These are phyloP conservation scores for Drosophila diplacantha DNA, from an alignment of 2,888 invertebrate species.

Conservation along the genomic window DNA sequence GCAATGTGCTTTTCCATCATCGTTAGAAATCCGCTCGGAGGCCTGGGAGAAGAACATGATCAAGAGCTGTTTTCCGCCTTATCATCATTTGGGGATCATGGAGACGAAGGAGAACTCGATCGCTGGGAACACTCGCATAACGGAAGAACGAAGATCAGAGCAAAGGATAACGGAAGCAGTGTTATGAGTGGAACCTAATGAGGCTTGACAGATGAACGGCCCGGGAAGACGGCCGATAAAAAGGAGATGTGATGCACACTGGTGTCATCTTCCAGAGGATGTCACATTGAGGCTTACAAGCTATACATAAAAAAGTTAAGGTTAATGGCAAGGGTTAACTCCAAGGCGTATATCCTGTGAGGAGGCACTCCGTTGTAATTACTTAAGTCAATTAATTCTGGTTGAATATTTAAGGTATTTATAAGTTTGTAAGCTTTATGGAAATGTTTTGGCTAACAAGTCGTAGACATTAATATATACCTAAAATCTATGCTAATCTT, in stretches of 20 bases:
- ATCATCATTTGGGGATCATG: slow-evolving; percentile 2
- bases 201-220: slow-evolving; percentile 33
- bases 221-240: slow-evolving; percentile 2
- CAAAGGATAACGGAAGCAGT: slow-evolving; percentile 39
- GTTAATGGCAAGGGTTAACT: slow-evolving; percentile 1
- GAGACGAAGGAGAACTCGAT: slow-evolving; percentile 2
- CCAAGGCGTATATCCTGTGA: slow-evolving; percentile 19
- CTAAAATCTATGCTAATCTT: background rate
- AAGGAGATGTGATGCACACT: background rate
- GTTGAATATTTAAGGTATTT: background rate
- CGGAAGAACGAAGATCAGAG: slow-evolving; percentile 37
- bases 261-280: slow-evolving; percentile 32
- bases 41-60: slow-evolving; percentile 1
- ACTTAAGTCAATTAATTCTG: background rate
- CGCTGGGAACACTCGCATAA: slow-evolving; percentile 2
- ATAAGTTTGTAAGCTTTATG: background rate
- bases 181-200: slow-evolving; percentile 34
- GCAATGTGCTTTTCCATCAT: background rate
- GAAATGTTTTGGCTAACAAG: background rate
- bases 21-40: background rate
- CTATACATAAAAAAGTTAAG: slow-evolving; percentile 5
- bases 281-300: slow-evolving; percentile 9
- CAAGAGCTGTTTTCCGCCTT: slow-evolving; percentile 1
- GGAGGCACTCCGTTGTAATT: background rate
- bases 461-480: background rate